Evolutionary conservation across 1,140 invertebrate species (phyloP).

Genomic region (Atta colombica): DNA sequence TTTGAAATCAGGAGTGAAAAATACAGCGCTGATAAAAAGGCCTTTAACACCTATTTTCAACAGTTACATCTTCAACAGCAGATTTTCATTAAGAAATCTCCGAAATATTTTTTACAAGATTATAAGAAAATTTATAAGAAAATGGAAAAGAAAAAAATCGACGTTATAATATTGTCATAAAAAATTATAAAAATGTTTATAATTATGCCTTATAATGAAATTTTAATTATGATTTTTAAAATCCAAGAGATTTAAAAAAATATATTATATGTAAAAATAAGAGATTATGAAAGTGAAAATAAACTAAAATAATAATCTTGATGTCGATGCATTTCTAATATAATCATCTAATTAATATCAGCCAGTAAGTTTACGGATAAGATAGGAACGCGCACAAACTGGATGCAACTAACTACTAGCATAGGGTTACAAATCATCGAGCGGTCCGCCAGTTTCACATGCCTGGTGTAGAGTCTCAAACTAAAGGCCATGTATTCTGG

Average conservation of each 20-base stretch:
- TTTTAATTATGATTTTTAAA: neutral
- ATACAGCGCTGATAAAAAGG: neutral
- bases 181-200: neutral
- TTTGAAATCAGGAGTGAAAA: neutral
- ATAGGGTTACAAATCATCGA: constrained; percentile 61
- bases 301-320: neutral
- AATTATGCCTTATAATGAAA: neutral
- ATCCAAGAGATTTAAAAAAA: neutral
- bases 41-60: neutral
- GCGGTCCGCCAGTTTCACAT: constrained; percentile 60
- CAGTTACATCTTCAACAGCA: neutral
- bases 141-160: neutral
- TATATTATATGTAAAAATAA: neutral
- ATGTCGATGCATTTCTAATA: constrained; percentile 22
- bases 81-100: neutral
- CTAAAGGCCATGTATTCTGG: constrained; percentile 57
- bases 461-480: constrained; percentile 58
- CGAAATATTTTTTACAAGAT: neutral
- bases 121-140: neutral
- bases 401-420: constrained; percentile 60
- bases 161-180: neutral
- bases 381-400: constrained; percentile 56
- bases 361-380: constrained; percentile 52
- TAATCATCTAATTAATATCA: constrained; percentile 48
- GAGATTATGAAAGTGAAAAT: neutral